Conservation (phyloP, 35 echinoderm and acorn worm species). For the Eucidaris tribuloides region DNA sequence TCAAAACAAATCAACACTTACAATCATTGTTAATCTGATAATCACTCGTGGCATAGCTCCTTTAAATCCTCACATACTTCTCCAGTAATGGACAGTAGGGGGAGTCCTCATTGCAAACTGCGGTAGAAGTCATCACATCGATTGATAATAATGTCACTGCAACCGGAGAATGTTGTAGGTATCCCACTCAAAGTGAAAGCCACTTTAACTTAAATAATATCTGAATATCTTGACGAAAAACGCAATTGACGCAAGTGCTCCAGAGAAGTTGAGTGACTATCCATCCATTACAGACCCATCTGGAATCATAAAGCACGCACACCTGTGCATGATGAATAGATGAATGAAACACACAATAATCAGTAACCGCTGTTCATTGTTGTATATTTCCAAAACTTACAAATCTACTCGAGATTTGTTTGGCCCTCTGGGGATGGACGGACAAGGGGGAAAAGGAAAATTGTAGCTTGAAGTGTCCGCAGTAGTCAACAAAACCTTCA, state of each 20-base stretch:
- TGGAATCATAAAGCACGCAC: background rate
- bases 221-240: background rate
- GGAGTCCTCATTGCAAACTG: background rate
- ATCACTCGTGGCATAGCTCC: background rate
- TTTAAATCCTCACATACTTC: background rate
- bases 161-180: background rate
- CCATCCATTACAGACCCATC: no score
- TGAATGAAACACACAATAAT: background rate
- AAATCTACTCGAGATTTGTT: background rate
- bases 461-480: background rate
- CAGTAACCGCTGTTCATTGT: background rate
- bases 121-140: no score
- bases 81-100: background rate
- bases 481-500: background rate
- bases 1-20: background rate
- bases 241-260: background rate
- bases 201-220: no score
- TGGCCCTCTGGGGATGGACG: background rate
- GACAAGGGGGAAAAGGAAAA: background rate
- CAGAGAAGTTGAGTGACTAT: background rate
- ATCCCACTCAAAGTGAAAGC: background rate
- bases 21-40: slow-evolving; percentile 3
- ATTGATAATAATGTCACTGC: background rate
- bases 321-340: background rate
- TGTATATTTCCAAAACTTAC: background rate